These are phyloP conservation scores for Remorina albescens DNA, from an alignment of 2,797 vertebrate genomes.

Conservation along the genomic window DNA sequence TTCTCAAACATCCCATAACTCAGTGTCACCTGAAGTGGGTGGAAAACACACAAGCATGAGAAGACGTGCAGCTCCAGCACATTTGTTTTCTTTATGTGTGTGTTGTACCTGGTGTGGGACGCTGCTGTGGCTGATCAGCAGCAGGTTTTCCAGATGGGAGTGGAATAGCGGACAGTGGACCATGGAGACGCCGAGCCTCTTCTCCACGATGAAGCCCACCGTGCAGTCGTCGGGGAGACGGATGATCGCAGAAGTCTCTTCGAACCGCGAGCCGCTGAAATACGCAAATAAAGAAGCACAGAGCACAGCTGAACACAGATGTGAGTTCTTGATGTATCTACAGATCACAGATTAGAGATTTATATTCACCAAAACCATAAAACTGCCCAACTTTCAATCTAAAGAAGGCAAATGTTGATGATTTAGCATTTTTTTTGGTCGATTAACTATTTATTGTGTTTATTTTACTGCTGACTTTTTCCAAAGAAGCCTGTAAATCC, in stretches of 20 bases:
- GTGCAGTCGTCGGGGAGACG: conserved; percentile 94
- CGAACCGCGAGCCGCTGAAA: conserved; percentile 86
- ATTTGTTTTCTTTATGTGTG: not conserved
- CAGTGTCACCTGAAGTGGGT: conserved; percentile 88
- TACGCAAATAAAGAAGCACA: not conserved
- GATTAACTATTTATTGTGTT: conserved; percentile 35
- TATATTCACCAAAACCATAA: not conserved
- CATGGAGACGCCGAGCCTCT: conserved; percentile 86
- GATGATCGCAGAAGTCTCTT: conserved; percentile 89
- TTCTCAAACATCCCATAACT: conserved; percentile 93
- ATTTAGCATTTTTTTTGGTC: conserved; percentile 39
- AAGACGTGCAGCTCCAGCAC: not conserved
- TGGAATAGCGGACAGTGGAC: conserved; percentile 89
- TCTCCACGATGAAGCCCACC: conserved; percentile 92
- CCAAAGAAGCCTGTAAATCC: conserved; percentile 26
- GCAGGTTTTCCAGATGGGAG: conserved; percentile 94
- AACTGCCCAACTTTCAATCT: conserved; percentile 11
- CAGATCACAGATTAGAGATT: not conserved
- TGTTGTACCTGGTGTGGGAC: conserved; percentile 75
- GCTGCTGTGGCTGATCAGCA: conserved; percentile 81
- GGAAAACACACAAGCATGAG: not conserved
- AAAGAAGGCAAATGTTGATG: not conserved
- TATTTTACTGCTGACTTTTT: conserved; percentile 59
- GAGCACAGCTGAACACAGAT: not conserved
- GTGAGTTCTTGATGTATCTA: not conserved